Conservation (phyloP, 2,797 vertebrate species). For the Aplochiton taeniatus region DNA sequence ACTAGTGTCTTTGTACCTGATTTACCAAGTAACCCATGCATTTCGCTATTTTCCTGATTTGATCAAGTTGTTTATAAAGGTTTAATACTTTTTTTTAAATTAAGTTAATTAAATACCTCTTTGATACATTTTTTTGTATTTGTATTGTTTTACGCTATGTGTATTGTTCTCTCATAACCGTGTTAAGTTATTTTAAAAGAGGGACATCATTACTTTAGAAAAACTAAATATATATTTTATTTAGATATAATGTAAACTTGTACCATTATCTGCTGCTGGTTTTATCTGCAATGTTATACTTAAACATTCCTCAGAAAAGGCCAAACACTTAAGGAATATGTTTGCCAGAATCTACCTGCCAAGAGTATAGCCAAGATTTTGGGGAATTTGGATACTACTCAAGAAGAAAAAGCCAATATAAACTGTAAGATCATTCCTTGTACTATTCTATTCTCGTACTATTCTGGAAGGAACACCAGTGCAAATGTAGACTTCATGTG, state of each 20-base stretch:
- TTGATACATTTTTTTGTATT: no score
- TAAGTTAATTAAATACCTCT: no score
- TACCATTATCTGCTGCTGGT: constrained; percentile 53
- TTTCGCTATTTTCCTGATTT: no score
- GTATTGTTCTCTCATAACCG: no score
- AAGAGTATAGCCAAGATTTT: constrained; percentile 55
- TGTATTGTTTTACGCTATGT: no score
- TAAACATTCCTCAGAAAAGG: constrained; percentile 47
- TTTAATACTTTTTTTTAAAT: no score
- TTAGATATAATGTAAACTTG: constrained; percentile 51
- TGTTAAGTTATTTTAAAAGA: no score
- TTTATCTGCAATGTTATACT: constrained; percentile 51
- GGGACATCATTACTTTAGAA: background rate
- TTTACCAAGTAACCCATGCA: no score
- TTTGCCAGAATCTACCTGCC: constrained; percentile 52
- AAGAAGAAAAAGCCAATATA: constrained; percentile 53
- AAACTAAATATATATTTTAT: constrained; percentile 21
- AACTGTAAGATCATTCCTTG: constrained; percentile 57
- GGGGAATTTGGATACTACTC: constrained; percentile 59
- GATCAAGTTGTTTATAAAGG: no score
- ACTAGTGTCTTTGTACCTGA: constrained; percentile 34
- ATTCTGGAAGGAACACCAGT: constrained; percentile 55
- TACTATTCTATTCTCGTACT: constrained; percentile 32
- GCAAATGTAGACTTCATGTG: constrained; percentile 22
- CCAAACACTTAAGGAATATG: constrained; percentile 20